Conservation (phyloP, 2,888 invertebrate genomes). For the Chirona hameri region DNA sequence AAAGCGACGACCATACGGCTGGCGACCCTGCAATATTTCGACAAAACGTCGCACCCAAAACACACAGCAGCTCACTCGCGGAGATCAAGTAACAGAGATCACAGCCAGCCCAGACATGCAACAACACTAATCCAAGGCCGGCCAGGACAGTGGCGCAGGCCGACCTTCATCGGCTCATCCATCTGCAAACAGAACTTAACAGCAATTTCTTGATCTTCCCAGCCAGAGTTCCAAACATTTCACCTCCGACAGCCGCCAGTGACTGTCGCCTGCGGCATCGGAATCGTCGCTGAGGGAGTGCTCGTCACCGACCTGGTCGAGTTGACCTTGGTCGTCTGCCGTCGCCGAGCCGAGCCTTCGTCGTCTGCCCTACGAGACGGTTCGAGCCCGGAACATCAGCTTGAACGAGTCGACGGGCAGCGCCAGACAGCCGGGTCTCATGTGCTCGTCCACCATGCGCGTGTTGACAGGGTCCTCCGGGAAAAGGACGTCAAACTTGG, state of each 20-base stretch:
- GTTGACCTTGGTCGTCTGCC: background rate
- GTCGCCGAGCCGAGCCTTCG: background rate
- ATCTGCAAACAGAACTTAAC: too few relatives aligned
- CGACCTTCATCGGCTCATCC: too few relatives aligned
- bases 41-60: too few relatives aligned
- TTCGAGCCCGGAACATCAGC: background rate
- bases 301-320: too few relatives aligned
- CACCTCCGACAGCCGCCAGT: background rate
- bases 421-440: slow-evolving; percentile 37
- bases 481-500: slow-evolving; percentile 36
- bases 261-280: too few relatives aligned
- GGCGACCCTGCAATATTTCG: too few relatives aligned
- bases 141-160: background rate
- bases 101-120: background rate
- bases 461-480: slow-evolving; percentile 31
- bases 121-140: background rate
- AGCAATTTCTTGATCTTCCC: too few relatives aligned
- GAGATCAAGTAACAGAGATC: background rate
- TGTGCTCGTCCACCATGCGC: slow-evolving; percentile 30
- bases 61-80: background rate
- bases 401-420: slow-evolving; percentile 36
- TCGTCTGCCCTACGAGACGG: background rate
- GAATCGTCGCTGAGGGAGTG: too few relatives aligned
- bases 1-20: too few relatives aligned
- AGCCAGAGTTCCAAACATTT: background rate